Conservation (phyloP, 2,113 vertebrate species). For the Urocitellus parryii region DNA sequence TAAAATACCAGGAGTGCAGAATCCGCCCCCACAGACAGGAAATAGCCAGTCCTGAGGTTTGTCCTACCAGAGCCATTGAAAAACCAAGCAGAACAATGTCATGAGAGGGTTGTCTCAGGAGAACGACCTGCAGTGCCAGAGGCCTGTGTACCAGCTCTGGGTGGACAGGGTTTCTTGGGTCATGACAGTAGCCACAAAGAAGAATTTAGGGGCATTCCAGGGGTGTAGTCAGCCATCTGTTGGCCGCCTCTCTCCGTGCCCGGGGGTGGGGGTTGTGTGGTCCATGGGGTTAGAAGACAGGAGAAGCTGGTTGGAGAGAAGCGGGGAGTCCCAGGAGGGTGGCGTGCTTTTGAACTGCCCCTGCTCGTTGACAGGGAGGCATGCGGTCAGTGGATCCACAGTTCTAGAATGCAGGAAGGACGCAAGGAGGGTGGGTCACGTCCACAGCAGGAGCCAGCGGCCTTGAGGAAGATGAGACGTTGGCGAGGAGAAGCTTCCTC, state of each 20-base stretch:
- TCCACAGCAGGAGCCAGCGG: rapidly evolving
- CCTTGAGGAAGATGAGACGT: background rate
- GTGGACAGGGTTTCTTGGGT: background rate
- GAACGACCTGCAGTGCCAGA: rapidly evolving
- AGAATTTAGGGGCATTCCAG: rapidly evolving
- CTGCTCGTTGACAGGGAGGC: rapidly evolving
- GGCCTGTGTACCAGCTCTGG: rapidly evolving
- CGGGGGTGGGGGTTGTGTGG: rapidly evolving
- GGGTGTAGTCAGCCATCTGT: rapidly evolving
- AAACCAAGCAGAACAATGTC: rapidly evolving
- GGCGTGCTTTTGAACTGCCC: rapidly evolving
- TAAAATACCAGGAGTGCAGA: rapidly evolving
- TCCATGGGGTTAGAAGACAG: rapidly evolving
- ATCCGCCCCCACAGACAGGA: rapidly evolving
- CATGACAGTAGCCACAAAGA: rapidly evolving
- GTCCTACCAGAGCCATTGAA: rapidly evolving
- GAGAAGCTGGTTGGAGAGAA: background rate
- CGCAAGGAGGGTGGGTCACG: rapidly evolving
- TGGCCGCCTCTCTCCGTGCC: rapidly evolving
- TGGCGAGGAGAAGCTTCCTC: background rate
- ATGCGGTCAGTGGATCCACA: rapidly evolving
- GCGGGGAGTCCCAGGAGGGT: rapidly evolving
- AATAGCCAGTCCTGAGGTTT: rapidly evolving
- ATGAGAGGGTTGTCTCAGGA: rapidly evolving
- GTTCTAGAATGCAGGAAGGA: background rate